Percentiles rank a stretch among this genome's conserved stretches.
Evolutionary conservation across 92 coral and sea anemone genomes (phyloP).

Genomic region (Muricea muricata): DNA sequence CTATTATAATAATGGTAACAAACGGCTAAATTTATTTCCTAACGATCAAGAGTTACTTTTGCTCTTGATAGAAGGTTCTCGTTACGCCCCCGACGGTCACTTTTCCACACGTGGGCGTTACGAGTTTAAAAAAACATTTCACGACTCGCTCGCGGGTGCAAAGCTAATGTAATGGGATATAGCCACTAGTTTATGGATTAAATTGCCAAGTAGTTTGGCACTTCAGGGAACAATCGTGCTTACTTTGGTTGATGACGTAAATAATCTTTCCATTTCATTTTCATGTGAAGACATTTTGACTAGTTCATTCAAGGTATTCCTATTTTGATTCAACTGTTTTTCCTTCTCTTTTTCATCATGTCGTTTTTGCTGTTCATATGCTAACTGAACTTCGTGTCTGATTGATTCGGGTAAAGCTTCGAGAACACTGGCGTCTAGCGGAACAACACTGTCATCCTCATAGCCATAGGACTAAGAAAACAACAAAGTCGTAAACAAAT

Average conservation of each 20-base stretch:
- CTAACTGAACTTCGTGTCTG: constrained; percentile 71
- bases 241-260: background rate
- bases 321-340: background rate
- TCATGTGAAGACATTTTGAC: background rate
- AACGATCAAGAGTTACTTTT: too few relatives aligned
- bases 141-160: too few relatives aligned
- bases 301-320: background rate
- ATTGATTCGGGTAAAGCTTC: constrained; percentile 77
- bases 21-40: too few relatives aligned
- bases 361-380: constrained; percentile 54
- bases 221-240: too few relatives aligned
- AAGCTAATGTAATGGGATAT: too few relatives aligned
- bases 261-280: background rate
- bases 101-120: too few relatives aligned
- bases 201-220: too few relatives aligned
- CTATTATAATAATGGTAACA: too few relatives aligned
- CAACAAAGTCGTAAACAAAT: background rate
- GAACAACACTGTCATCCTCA: background rate
- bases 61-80: too few relatives aligned
- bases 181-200: too few relatives aligned
- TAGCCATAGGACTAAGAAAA: background rate
- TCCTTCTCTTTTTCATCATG: constrained; percentile 26
- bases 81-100: too few relatives aligned
- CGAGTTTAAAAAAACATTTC: too few relatives aligned
- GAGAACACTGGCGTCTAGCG: constrained; percentile 70